phyloP scores from a whole-genome alignment of 1,140 invertebrate species.

The Drosophila mayri region DNA sequence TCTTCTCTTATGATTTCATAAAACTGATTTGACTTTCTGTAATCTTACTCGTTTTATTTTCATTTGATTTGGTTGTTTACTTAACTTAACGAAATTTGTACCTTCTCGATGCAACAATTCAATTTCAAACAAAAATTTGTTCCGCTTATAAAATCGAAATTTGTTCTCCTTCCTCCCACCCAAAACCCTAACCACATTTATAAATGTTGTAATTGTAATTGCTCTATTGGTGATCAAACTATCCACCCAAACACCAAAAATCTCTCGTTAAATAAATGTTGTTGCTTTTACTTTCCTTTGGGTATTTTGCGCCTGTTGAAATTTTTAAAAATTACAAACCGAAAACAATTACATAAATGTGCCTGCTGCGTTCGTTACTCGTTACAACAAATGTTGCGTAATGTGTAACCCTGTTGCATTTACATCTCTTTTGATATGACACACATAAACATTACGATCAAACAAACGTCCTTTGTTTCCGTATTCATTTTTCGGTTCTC shows the following conservation, averaged over 20 bases:
- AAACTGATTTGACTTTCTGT: slow-evolving; percentile 50
- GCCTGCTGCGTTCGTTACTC: slow-evolving; percentile 81
- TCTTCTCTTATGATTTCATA: slow-evolving; percentile 52
- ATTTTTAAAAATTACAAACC: slow-evolving; percentile 46
- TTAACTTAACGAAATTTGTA: slow-evolving; percentile 36
- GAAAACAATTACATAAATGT: slow-evolving; percentile 71
- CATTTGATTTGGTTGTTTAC: slow-evolving; percentile 37
- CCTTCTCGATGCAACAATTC: slow-evolving; percentile 59
- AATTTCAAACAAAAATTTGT: slow-evolving; percentile 48
- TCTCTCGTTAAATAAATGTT: slow-evolving; percentile 79
- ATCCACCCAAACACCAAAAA: slow-evolving; percentile 62
- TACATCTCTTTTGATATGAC: slow-evolving; percentile 69
- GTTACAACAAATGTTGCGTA: slow-evolving; percentile 76
- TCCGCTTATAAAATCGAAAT: slow-evolving; percentile 53
- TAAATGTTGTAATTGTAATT: slow-evolving; percentile 81
- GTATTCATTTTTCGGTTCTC: slow-evolving; percentile 44
- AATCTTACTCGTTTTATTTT: slow-evolving; percentile 50
- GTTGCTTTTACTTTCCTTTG: slow-evolving; percentile 70
- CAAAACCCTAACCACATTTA: slow-evolving; percentile 62
- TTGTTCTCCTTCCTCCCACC: slow-evolving; percentile 45
- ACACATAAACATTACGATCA: slow-evolving; percentile 59
- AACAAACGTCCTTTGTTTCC: slow-evolving; percentile 53
- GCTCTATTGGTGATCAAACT: slow-evolving; percentile 75
- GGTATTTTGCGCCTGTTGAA: slow-evolving; percentile 81
- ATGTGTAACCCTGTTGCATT: slow-evolving; percentile 80